Evolutionary conservation across 2,797 vertebrate genomes (phyloP), one percentile per base, ranked within the genome.

Genomic region (Coregonus suidteri): DNA sequence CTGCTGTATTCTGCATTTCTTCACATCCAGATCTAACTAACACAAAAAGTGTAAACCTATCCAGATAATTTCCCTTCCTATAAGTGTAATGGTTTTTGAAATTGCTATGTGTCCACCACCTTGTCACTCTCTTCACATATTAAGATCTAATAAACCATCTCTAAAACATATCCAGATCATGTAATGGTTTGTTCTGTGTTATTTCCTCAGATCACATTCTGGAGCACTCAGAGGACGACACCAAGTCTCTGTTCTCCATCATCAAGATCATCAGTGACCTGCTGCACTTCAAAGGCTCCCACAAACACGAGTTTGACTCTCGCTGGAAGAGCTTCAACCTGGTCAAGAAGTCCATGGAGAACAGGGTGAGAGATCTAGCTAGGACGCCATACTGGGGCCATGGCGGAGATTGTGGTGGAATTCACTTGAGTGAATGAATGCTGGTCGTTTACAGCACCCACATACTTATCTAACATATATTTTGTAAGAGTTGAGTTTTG

Each of bases 341-440:
- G 77, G 97, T 99, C 84, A 99, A 99, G 90, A 99, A 98, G 88
- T 98, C 98, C 13, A 99, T 99, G 98, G 98, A 99, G 91, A 98
- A 99, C 91, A 93, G 95, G 94, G 98, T 99, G 68, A 95, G 96
- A 93, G 79, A 79, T 71, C 77, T 34, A 13, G 4, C 77, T 20
- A n/a, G 5, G 1, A 35, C 6, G n/a, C 37, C 69, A 67, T 4
- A 14, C 47, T 47, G 13, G 25, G 15, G 20, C 2, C 5, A 69
- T 47, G 4, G 30, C 47, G 66, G 1, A 11, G 20, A 3, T 56
- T 9, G 4, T 11, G 41, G 41, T 47, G 9, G 9, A 47, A 30
- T 64, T 64, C 20, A 30, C 59, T 62, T 25, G 1, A 64, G 11
- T 64, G 16, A 64, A 64, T 62, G 56, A 20, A 62, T 62, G 56